phyloP scores from a whole-genome alignment of 2,113 vertebrate species.

The Typhlomys cinereus region DNA sequence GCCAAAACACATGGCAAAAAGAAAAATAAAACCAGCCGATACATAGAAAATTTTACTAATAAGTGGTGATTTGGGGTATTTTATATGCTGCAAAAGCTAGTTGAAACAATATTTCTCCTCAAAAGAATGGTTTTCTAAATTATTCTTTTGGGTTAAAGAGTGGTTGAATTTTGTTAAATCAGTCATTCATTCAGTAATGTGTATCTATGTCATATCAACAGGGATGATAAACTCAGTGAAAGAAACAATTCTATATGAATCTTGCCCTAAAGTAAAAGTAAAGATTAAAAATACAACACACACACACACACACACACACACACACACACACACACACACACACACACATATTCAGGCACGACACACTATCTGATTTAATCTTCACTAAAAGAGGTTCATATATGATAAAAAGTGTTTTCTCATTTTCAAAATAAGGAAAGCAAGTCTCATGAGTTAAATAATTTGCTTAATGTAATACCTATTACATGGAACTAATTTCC shows the following conservation, averaged over 20 bases:
- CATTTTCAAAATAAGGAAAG: neutral
- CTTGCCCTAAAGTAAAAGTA: neutral
- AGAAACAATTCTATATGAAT: neutral
- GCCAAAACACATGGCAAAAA: neutral
- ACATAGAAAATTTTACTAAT: neutral
- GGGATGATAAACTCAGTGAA: neutral
- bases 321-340: no score
- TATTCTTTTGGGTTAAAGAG: neutral
- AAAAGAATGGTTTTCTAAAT: neutral
- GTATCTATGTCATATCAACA: neutral
- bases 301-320: neutral
- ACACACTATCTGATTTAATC: neutral
- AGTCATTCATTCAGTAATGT: neutral
- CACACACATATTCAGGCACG: neutral
- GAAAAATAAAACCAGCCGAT: neutral
- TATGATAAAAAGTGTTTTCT: neutral
- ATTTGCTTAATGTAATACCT: neutral
- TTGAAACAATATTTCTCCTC: neutral
- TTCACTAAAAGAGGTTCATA: neutral
- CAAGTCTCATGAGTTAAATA: neutral
- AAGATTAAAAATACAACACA: neutral
- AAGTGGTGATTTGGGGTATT: neutral
- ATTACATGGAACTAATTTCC: neutral
- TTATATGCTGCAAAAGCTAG: neutral
- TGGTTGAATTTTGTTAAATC: neutral